Conservation (phyloP, 2,888 invertebrate species). For the Parelbella ahira region DNA sequence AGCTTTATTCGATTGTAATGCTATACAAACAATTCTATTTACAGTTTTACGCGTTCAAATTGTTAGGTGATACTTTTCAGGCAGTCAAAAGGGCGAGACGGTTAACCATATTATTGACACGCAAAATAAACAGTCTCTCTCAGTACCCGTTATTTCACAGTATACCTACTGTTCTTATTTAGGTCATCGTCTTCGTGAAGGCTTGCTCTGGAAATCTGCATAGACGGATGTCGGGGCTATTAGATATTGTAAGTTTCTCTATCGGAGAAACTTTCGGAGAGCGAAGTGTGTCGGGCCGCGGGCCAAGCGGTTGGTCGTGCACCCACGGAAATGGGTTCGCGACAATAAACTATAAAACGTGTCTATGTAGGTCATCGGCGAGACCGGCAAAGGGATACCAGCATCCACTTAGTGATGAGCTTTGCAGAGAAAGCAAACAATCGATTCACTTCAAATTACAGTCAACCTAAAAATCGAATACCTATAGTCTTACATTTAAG, state of each 20-base stretch:
- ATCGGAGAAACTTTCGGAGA: conserved; percentile 75
- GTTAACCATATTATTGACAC: conserved; percentile 37
- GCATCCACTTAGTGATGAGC: conserved; percentile 31
- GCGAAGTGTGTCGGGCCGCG: conserved; percentile 66
- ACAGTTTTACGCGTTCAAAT: no score
- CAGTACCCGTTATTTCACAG: conserved; percentile 49
- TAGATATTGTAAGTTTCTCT: conserved; percentile 77
- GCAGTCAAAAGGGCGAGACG: no score
- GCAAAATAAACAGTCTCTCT: conserved; percentile 49
- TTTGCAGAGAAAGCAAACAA: background rate
- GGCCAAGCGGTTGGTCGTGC: conserved; percentile 58
- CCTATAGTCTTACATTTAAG: no score
- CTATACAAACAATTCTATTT: no score
- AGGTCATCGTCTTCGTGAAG: conserved; percentile 63
- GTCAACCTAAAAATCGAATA: no score
- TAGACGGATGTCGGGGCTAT: conserved; percentile 76
- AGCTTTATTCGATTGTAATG: conserved; percentile 22
- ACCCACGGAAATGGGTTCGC: conserved; percentile 73
- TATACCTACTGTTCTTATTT: conserved; percentile 56
- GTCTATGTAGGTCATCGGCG: conserved; percentile 72
- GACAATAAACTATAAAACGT: conserved; percentile 68
- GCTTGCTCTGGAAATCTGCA: conserved; percentile 77
- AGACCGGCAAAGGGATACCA: conserved; percentile 47
- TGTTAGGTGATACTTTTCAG: no score
- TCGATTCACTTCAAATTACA: no score